A percentile compares a stretch with the other conserved stretches of the same genome.
phyloP scores from a whole-genome alignment of 2,797 vertebrate genomes.

The Rousettus madagascariensis region DNA sequence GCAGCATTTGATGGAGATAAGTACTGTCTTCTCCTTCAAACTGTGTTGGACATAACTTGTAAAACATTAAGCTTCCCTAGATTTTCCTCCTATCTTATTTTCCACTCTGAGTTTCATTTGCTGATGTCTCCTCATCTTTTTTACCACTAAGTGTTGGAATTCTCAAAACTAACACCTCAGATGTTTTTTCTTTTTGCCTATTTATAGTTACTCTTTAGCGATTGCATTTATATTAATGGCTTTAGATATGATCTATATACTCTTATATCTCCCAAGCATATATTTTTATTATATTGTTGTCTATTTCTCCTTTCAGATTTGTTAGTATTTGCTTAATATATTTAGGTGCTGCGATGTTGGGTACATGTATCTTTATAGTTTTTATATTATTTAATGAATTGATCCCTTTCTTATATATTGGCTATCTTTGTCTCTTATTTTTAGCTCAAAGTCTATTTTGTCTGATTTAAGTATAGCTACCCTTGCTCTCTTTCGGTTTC shows the following conservation, averaged over 20 bases:
- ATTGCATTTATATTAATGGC: background rate
- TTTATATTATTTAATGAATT: background rate
- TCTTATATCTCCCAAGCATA: background rate
- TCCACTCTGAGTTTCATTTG: background rate
- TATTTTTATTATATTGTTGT: background rate
- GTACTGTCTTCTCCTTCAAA: background rate
- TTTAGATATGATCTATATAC: background rate
- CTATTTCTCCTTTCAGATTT: background rate
- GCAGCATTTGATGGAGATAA: background rate
- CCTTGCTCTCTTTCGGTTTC: background rate
- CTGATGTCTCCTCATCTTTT: background rate
- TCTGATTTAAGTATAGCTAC: background rate
- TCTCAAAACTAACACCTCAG: background rate
- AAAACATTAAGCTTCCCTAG: background rate
- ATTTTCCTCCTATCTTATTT: background rate
- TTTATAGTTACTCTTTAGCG: background rate
- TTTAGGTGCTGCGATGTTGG: background rate
- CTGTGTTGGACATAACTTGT: background rate
- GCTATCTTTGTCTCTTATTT: background rate
- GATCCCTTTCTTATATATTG: background rate
- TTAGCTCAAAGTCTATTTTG: background rate
- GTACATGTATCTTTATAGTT: background rate
- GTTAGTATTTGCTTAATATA: background rate
- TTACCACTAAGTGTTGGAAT: background rate
- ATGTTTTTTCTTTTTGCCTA: background rate